Conservation (phyloP, 2,888 invertebrate genomes). For the Mimachlamys varia region DNA sequence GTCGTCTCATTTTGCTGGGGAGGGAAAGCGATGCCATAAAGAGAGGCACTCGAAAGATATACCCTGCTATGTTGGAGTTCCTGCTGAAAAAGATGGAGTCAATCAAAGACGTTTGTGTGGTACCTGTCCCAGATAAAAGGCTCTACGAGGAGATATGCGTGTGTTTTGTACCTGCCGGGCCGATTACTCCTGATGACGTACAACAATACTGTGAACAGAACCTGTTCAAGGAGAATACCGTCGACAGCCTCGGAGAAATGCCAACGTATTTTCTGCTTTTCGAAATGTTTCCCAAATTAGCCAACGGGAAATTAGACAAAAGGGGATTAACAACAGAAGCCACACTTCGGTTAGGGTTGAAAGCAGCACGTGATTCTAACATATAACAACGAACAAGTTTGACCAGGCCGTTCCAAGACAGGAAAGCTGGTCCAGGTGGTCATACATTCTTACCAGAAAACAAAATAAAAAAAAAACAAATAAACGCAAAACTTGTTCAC, state of each 20-base stretch:
- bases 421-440: no score
- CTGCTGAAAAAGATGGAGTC: slow-evolving; percentile 39
- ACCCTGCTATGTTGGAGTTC: slow-evolving; percentile 48
- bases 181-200: not conserved
- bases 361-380: no score
- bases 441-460: no score
- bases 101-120: slow-evolving; percentile 18
- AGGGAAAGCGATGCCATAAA: slow-evolving; percentile 43
- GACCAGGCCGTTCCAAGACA: no score
- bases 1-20: slow-evolving; percentile 42
- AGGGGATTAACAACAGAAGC: no score
- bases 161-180: not conserved
- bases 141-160: slow-evolving; percentile 33
- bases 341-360: no score
- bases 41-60: slow-evolving; percentile 37
- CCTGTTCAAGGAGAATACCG: not conserved
- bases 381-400: no score
- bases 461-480: no score
- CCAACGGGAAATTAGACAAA: no score
- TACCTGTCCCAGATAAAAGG: slow-evolving; percentile 32
- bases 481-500: no score
- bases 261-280: not conserved
- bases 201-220: not conserved
- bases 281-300: not conserved
- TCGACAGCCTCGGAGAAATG: not conserved